Conservation (phyloP, 2,888 invertebrate genomes). For the Crioceris asparagi region DNA sequence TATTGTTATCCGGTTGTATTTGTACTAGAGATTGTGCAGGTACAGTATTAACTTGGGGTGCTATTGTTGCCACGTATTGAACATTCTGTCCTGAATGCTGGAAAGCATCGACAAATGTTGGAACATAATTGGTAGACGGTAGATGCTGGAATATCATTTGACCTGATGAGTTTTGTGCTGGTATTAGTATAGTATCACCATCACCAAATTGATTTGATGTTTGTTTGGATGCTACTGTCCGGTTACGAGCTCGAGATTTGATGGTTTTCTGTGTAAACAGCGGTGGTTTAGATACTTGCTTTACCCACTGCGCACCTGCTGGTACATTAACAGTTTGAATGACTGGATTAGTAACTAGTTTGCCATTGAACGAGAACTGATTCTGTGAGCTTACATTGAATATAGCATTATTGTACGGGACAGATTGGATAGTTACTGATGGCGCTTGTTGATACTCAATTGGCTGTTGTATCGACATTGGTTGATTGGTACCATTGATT, state of each 20-base stretch:
- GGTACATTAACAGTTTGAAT: constrained; percentile 27
- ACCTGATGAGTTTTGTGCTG: constrained; percentile 16
- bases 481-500: constrained; percentile 24
- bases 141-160: constrained; percentile 60
- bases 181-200: constrained; percentile 17
- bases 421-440: constrained; percentile 31
- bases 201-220: constrained; percentile 14
- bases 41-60: constrained; percentile 41
- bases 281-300: constrained; percentile 26
- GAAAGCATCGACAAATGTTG: constrained; percentile 57
- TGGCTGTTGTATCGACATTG: no score
- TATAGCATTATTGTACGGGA: constrained; percentile 29
- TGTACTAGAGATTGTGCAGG: constrained; percentile 37
- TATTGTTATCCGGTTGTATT: constrained; percentile 38
- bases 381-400: constrained; percentile 29
- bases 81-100: constrained; percentile 62
- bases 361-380: constrained; percentile 29
- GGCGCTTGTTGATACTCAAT: constrained; percentile 28
- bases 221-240: constrained; percentile 24
- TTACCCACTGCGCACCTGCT: constrained; percentile 29
- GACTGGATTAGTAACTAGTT: constrained; percentile 25
- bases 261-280: constrained; percentile 26
- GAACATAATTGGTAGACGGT: constrained; percentile 40
- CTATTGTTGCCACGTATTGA: constrained; percentile 65
- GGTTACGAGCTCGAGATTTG: constrained; percentile 24